phyloP scores from a whole-genome alignment of 2,888 invertebrate genomes.

The Drosophila mulleri region DNA sequence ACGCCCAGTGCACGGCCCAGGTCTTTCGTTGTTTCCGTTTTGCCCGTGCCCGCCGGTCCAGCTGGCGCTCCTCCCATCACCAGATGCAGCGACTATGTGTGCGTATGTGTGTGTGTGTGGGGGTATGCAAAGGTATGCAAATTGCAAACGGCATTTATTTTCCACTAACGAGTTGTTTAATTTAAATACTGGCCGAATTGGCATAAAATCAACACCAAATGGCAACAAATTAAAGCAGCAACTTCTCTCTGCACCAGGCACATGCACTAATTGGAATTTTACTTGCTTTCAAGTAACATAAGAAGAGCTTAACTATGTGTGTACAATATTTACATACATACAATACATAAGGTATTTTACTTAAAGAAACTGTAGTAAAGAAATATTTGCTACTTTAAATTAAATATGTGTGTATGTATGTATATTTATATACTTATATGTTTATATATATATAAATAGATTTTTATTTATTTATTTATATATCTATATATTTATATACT shows the following conservation, averaged over 20 bases:
- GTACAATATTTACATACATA: no score
- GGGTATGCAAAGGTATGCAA: slow-evolving; percentile 63
- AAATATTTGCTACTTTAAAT: no score
- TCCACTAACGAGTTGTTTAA: slow-evolving; percentile 79
- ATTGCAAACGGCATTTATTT: slow-evolving; percentile 70
- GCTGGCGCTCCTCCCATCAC: slow-evolving; percentile 98
- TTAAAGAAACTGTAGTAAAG: no score
- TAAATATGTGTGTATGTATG: no score
- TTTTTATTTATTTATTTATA: no score
- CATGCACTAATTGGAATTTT: slow-evolving; percentile 34
- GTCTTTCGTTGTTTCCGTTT: slow-evolving; percentile 99
- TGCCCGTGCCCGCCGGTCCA: slow-evolving; percentile 98
- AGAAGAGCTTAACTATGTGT: not conserved
- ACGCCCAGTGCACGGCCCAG: slow-evolving; percentile 97
- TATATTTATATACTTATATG: no score
- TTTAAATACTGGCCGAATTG: slow-evolving; percentile 57
- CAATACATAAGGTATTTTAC: no score
- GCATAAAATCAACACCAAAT: slow-evolving; percentile 55
- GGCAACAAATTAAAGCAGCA: slow-evolving; percentile 32
- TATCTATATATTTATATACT: no score
- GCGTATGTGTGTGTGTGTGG: not conserved
- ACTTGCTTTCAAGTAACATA: slow-evolving; percentile 15
- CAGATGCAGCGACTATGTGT: slow-evolving; percentile 90
- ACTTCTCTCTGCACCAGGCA: slow-evolving; percentile 1
- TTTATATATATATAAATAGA: no score